Base-by-base conservation (phyloP, 2,797 vertebrate genomes). In the Premnoplex brunnescens region DNA sequence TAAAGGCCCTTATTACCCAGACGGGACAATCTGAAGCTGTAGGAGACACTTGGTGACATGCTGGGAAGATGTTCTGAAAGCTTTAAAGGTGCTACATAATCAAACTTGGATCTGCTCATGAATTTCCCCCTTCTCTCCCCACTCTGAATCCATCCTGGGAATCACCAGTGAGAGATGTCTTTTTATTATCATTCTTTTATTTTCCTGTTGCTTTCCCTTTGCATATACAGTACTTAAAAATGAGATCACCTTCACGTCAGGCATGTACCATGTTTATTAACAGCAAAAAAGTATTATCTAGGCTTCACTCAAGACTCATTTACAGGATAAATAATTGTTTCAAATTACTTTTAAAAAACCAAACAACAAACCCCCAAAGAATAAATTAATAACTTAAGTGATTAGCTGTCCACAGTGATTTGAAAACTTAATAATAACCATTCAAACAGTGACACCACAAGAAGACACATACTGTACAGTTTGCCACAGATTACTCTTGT, bases 371-470 rank as follows among this genome's bases (percentile, higher is more conserved):
- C n/a, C 83, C 86, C 75, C 62, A 95, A 98, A 97, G 98, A 99
- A 99, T 99, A 99, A 99, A 99, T 99, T 99, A 99, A 99, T 99
- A 99, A 99, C 98, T 99, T 99, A 99, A 98, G 98, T 98, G 98
- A 99, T 98, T 98, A 99, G 98, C 98, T 98, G 98, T 98, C 98
- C 97, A 98, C 97, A 98, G 97, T 94, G 95, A 98, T 97, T 98
- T 97, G 98, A 97, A 98, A 98, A 98, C 98, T 91, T 96, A 96
- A 96, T 96, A 96, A 96, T 89, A 94, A 97, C 95, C 93, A 97
- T 96, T 97, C 94, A 97, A 97, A 97, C 93, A 97, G 97, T 96
- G 95, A 97, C 93, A 96, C 91, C 92, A 97, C 96, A 95, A 96
- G 91, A 97, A 96, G 95, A 96, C 96, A 96, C 89, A 54, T 91